phyloP scores from a whole-genome alignment of 2,888 invertebrate species.

The Drosophila prolongata region DNA sequence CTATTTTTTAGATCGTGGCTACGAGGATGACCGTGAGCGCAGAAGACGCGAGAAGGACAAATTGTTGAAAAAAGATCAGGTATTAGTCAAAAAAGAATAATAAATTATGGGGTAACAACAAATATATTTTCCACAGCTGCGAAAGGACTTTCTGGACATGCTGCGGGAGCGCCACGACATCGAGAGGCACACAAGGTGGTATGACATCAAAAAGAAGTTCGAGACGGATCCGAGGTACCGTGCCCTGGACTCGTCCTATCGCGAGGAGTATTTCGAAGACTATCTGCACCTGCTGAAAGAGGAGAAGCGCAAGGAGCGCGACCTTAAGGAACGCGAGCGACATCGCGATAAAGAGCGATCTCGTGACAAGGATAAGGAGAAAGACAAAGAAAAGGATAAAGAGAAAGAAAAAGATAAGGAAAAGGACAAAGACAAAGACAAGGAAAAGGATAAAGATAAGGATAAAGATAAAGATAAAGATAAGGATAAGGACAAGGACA shows the following conservation, averaged over 20 bases:
- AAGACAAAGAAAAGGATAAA: constrained; percentile 54
- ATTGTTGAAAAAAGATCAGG: constrained; percentile 85
- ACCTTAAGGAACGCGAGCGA: constrained; percentile 76
- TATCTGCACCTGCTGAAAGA: constrained; percentile 94
- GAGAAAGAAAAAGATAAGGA: constrained; percentile 60
- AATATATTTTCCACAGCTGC: constrained; percentile 87
- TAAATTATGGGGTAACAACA: neutral
- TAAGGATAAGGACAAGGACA: constrained; percentile 65
- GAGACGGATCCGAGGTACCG: constrained; percentile 96
- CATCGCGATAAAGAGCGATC: constrained; percentile 75
- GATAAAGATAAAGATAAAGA: constrained; percentile 66
- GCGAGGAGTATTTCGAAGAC: constrained; percentile 98
- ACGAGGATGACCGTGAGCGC: constrained; percentile 68
- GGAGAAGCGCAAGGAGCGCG: constrained; percentile 87
- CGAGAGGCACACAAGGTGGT: constrained; percentile 96
- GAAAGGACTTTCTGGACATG: constrained; percentile 94
- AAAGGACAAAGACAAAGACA: constrained; percentile 69
- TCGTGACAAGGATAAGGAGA: constrained; percentile 69
- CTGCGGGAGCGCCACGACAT: constrained; percentile 94
- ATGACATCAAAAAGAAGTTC: constrained; percentile 96
- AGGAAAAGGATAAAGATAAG: constrained; percentile 53
- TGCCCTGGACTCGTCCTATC: constrained; percentile 93
- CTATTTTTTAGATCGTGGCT: constrained; percentile 51
- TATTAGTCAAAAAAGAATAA: neutral
- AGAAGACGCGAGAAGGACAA: constrained; percentile 84